These are phyloP conservation scores for Lophotis ruficrista DNA, from an alignment of 2,113 vertebrate genomes.

Conservation along the genomic window DNA sequence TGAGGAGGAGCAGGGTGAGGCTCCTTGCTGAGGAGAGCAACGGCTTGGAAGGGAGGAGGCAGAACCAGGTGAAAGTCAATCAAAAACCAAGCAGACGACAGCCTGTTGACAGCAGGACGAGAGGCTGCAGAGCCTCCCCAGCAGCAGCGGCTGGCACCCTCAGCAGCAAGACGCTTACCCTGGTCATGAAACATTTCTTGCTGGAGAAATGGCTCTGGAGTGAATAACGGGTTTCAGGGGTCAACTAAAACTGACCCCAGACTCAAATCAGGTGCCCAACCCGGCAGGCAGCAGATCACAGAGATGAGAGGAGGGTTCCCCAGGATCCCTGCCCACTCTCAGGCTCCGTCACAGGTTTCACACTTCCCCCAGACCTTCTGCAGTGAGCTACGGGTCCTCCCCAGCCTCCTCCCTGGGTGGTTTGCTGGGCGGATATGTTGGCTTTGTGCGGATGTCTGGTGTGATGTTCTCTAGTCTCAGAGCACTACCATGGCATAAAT, in stretches of 20 bases:
- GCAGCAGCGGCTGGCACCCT: too few relatives aligned
- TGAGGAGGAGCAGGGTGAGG: neutral
- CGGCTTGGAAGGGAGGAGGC: neutral
- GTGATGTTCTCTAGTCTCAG: neutral
- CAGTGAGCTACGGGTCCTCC: neutral
- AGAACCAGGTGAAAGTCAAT: neutral
- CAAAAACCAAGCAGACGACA: neutral
- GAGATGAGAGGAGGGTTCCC: neutral
- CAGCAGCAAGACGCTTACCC: neutral
- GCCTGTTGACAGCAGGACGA: neutral
- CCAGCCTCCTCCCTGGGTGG: accelerated
- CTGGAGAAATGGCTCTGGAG: neutral
- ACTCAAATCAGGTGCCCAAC: neutral
- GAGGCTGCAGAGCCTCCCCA: neutral
- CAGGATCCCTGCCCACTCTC: accelerated
- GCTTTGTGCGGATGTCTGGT: neutral
- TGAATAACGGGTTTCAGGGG: neutral
- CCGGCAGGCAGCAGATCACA: neutral
- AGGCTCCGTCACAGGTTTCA: neutral
- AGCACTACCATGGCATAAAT: neutral
- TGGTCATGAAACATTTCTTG: neutral
- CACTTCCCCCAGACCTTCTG: neutral
- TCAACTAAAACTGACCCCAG: too few relatives aligned
- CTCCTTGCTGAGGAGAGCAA: neutral
- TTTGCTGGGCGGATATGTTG: neutral